Percentiles rank a stretch among this genome's conserved stretches.
Conservation (phyloP, 1,140 invertebrate species). For the Lasaia peninsularis region DNA sequence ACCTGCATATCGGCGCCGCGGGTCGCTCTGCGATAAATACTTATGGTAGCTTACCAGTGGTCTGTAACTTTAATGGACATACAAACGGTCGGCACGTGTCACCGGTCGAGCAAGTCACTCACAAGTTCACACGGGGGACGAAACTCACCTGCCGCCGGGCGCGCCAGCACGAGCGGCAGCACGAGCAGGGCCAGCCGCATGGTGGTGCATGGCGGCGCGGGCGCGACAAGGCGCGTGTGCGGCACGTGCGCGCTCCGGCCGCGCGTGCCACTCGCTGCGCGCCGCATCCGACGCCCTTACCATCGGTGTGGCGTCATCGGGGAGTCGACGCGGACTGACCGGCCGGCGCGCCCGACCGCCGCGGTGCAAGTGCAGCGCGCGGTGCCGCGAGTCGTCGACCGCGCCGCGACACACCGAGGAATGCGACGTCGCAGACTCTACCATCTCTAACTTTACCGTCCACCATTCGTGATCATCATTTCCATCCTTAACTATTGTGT, state of each 20-base stretch:
- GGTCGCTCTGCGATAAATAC: no score
- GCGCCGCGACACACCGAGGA: conserved; percentile 7
- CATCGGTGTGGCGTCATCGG: conserved; percentile 49
- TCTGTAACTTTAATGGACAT: not conserved
- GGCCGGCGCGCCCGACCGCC: conserved; percentile 28
- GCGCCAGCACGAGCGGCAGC: conserved; percentile 66
- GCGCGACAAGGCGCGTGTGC: conserved; percentile 51
- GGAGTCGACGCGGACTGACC: conserved; percentile 55
- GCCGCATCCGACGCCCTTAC: conserved; percentile 43
- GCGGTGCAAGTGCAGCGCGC: conserved; percentile 39
- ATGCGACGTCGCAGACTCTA: conserved; percentile 21
- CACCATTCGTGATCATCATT: conserved; percentile 5
- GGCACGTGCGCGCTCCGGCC: conserved; percentile 39
- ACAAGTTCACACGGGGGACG: conserved; percentile 17
- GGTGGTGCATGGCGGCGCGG: conserved; percentile 64
- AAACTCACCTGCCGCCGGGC: conserved; percentile 62
- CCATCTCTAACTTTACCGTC: conserved; percentile 15
- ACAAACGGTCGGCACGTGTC: conserved; percentile 17
- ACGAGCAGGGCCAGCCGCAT: conserved; percentile 67
- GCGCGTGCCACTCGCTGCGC: conserved; percentile 36
- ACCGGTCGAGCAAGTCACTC: conserved; percentile 39
- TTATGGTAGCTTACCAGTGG: not conserved
- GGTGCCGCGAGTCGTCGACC: conserved; percentile 37
- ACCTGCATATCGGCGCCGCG: no score
- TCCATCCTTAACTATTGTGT: not conserved